Base-by-base conservation (phyloP, 2,888 invertebrate genomes). In the Polyommatus iphigenia region DNA sequence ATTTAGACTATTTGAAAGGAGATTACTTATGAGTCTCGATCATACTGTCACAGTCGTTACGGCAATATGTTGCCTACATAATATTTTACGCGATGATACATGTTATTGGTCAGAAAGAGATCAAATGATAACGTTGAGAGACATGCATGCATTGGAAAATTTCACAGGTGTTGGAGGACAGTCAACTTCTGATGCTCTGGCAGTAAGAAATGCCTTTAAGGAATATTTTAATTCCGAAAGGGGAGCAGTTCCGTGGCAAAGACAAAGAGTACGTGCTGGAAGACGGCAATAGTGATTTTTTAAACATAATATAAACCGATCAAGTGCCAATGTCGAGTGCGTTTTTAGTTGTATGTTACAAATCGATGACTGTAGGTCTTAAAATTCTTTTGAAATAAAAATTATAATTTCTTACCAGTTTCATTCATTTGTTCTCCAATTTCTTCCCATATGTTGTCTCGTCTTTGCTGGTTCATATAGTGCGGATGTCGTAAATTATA, bases 1-100 rank as follows among this genome's bases (percentile, higher is more conserved):
- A 67, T 77, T 77, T 77, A 81, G 75, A 75, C 41, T 75, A 50
- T 75, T 75, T 36, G 36, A 36, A 36, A 36, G 36, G 36, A 36
- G 32, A 32, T 32, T 32, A 32, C 32, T 32, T 32, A 32, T 32
- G 32, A 32, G 32, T 32, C 32, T 32, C 32, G 32, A 32, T 32
- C 32, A 57, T 50, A 57, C 50, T 57, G 13, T 76, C 24, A 76
- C 54, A 24, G 57, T 76, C 24, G 54, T 76, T 24, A 76, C 24
- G 50, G 76, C 57, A 50, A 76, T 50, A 76, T 76, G 76, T 50
- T 76, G 76, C 50, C 54, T 76, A 50, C 76, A 76, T 50, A 76
- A 76, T 50, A 54, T 76, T 76, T 50, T 76, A 76, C 54, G 76
- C 54, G 50, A 76, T 76, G 76, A 76, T 50, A 54, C 50, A 76